Evolutionary conservation across 1,140 invertebrate species (phyloP).

Genomic region (Gryllus bimaculatus): DNA sequence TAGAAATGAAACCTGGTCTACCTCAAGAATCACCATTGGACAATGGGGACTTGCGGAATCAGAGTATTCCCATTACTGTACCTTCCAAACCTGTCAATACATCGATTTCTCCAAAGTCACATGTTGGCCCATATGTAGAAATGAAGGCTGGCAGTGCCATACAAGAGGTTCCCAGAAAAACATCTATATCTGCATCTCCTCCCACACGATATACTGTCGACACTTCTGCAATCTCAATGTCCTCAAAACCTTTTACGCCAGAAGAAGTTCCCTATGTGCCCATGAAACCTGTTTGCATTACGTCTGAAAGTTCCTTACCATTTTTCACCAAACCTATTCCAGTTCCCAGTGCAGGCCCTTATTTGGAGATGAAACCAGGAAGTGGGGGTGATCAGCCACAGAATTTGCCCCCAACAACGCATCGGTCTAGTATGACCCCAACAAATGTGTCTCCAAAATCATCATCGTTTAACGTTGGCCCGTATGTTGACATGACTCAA

Average conservation of each 20-base stretch:
- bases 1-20: slow-evolving; percentile 6
- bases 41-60: neutral
- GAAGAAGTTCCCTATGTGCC: neutral
- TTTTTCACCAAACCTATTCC: neutral
- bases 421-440: neutral
- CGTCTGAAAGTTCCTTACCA: neutral
- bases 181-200: neutral
- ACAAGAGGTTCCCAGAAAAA: neutral
- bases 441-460: neutral
- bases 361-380: slow-evolving; percentile 19
- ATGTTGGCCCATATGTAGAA: slow-evolving; percentile 31
- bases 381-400: neutral
- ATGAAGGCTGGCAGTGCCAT: slow-evolving; percentile 34
- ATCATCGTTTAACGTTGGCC: neutral
- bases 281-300: neutral
- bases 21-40: neutral
- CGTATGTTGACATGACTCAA: slow-evolving; percentile 9
- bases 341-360: slow-evolving; percentile 9
- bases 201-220: neutral
- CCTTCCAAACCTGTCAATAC: neutral
- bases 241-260: neutral
- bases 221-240: neutral
- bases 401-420: neutral
- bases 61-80: neutral
- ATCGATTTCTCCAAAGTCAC: neutral